phyloP scores from a whole-genome alignment of 2,888 invertebrate species.

The Drosophila lutescens region DNA sequence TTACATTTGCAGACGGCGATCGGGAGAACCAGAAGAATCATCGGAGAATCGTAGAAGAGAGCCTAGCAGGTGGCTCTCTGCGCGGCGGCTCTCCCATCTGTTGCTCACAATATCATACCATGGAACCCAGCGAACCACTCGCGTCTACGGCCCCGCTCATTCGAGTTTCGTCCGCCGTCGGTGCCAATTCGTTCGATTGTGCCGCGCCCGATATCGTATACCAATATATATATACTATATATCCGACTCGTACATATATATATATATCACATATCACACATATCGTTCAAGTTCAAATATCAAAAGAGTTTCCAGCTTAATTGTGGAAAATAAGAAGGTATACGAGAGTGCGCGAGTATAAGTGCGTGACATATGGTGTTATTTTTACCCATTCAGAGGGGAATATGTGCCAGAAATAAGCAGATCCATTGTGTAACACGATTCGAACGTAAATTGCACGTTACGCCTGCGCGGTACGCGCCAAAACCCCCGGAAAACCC shows the following conservation, averaged over 20 bases:
- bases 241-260: constrained; percentile 12
- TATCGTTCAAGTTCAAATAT: constrained; percentile 71
- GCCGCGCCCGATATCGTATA: constrained; percentile 70
- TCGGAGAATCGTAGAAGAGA: constrained; percentile 37
- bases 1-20: constrained; percentile 64
- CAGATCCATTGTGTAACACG: constrained; percentile 68
- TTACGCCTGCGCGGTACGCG: constrained; percentile 66
- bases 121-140: constrained; percentile 16
- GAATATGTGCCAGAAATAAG: constrained; percentile 45
- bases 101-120: constrained; percentile 12
- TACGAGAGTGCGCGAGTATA: constrained; percentile 49
- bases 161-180: constrained; percentile 75
- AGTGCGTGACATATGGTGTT: constrained; percentile 76
- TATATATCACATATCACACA: constrained; percentile 17
- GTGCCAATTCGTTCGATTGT: constrained; percentile 69
- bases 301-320: constrained; percentile 56
- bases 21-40: too few relatives aligned
- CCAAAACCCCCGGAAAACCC: constrained; percentile 22
- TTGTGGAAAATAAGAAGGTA: constrained; percentile 62
- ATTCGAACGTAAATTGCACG: constrained; percentile 11
- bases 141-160: constrained; percentile 45
- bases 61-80: constrained; percentile 42
- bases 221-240: constrained; percentile 24
- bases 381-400: constrained; percentile 49
- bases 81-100: constrained; percentile 22